Evolutionary conservation across 2,888 invertebrate species (phyloP).

Genomic region (Priocnemis perturbator): DNA sequence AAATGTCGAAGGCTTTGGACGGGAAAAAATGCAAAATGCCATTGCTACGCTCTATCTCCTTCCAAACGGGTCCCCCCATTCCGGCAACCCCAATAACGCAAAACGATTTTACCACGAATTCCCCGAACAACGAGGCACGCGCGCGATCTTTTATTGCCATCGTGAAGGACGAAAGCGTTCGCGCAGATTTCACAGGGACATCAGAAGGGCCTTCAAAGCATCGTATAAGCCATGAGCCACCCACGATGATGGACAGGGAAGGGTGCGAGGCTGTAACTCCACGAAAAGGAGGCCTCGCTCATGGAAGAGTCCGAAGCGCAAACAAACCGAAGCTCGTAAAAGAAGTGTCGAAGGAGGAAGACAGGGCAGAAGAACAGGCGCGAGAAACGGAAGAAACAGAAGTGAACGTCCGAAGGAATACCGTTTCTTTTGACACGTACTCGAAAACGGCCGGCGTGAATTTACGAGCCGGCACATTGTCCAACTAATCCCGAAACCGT

Average conservation of each 20-base stretch:
- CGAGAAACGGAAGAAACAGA: no score
- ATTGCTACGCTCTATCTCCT: no score
- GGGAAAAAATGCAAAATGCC: no score
- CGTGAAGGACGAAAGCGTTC: background rate
- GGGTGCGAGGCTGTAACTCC: background rate
- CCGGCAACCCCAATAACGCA: conserved; percentile 28
- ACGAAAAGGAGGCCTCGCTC: background rate
- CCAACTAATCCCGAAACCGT: no score
- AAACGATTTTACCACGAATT: background rate
- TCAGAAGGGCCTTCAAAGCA: background rate
- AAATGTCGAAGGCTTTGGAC: no score
- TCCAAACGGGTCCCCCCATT: background rate
- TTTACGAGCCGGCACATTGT: no score
- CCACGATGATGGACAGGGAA: conserved; percentile 1
- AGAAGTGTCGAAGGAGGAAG: background rate
- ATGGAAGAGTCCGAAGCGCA: background rate
- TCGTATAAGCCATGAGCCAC: conserved; percentile 2
- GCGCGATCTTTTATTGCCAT: background rate
- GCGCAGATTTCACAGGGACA: background rate
- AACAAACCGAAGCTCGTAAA: background rate
- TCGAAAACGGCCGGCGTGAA: no score
- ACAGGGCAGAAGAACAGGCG: no score
- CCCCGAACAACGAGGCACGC: background rate
- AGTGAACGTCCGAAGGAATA: no score
- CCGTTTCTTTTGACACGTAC: no score